Percentiles rank a stretch among this genome's conserved stretches.
phyloP scores from a whole-genome alignment of 1,140 invertebrate genomes.

The Macrostomum lignano region DNA sequence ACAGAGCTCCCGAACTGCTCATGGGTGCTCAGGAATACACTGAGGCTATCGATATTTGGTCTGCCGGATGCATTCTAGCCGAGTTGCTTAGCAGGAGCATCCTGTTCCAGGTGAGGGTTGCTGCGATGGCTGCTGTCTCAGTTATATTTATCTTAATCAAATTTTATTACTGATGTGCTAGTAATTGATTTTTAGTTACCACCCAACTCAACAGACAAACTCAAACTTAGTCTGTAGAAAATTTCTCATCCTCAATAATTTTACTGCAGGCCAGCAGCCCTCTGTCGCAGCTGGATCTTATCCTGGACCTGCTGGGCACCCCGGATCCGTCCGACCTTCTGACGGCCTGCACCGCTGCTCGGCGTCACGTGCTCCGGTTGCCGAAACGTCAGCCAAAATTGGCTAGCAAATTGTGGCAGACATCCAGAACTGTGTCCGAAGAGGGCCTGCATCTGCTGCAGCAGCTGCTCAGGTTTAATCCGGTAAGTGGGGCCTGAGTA shows the following conservation, averaged over 20 bases:
- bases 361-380: conserved; percentile 59
- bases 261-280: neutral
- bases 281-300: conserved; percentile 55
- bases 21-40: conserved; percentile 30
- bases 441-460: conserved; percentile 88
- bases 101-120: no score
- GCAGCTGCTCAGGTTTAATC: conserved; percentile 90
- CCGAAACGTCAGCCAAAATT: conserved; percentile 59
- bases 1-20: conserved; percentile 37
- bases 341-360: conserved; percentile 73
- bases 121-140: no score
- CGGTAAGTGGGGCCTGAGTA: conserved; percentile 36
- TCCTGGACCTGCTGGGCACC: conserved; percentile 84
- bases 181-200: no score
- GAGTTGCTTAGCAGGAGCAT: conserved; percentile 74
- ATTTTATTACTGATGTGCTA: no score
- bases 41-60: conserved; percentile 84
- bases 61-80: conserved; percentile 94
- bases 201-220: no score
- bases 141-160: no score
- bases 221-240: no score
- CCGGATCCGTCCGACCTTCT: conserved; percentile 67
- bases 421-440: conserved; percentile 64
- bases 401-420: conserved; percentile 60
- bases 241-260: no score